These are phyloP conservation scores for Protobothrops mucrosquamatus DNA, from an alignment of 2,113 vertebrate species.

Conservation along the genomic window DNA sequence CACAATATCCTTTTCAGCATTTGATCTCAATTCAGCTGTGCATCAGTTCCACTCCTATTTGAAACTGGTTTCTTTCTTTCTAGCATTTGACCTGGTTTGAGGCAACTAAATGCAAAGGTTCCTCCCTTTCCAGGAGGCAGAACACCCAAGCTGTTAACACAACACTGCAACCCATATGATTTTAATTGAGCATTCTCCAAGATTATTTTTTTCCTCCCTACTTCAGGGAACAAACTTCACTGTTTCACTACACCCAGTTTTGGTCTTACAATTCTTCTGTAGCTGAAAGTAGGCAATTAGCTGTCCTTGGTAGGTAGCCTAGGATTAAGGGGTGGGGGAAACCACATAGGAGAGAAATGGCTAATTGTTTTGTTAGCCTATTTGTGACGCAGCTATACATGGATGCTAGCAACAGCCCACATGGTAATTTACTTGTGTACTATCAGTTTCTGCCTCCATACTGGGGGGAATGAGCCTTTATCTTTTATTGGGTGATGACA, in stretches of 20 bases:
- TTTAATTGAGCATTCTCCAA: conserved; percentile 2
- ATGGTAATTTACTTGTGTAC: not conserved
- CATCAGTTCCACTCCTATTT: not conserved
- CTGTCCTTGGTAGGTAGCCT: not conserved
- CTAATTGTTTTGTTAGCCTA: not conserved
- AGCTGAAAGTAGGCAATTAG: not conserved
- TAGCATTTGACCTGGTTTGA: not conserved
- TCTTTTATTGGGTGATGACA: not conserved
- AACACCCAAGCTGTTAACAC: conserved; percentile 7
- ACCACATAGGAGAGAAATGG: not conserved
- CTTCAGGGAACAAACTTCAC: not conserved
- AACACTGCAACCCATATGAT: conserved; percentile 17
- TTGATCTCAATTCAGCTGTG: not conserved
- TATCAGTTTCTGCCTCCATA: not conserved
- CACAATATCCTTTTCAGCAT: not conserved
- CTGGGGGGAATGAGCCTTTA: not conserved
- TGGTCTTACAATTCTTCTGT: not conserved
- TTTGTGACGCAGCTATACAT: not conserved
- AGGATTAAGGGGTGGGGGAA: not conserved
- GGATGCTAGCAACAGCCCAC: not conserved
- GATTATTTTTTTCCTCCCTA: not conserved
- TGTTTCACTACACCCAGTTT: not conserved
- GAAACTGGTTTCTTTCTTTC: not conserved
- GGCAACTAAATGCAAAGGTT: not conserved
- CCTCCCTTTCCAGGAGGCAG: conserved; percentile 4